Evolutionary conservation across 2,888 invertebrate species (phyloP).

Genomic region (Quadriops clusia): DNA sequence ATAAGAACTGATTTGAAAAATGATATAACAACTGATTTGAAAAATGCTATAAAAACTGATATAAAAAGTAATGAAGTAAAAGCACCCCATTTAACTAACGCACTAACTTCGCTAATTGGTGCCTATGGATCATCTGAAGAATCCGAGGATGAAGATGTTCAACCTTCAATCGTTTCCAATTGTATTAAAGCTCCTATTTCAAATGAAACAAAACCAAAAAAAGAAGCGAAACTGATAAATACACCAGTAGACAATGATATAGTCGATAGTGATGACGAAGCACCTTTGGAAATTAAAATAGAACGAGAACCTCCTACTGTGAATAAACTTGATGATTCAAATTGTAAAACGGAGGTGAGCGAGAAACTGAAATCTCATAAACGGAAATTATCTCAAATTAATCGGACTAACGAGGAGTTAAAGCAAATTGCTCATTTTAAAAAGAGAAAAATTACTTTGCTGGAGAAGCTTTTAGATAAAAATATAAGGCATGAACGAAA

Average conservation of each 20-base stretch:
- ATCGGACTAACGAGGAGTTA: slow-evolving; percentile 16
- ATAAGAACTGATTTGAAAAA: no score
- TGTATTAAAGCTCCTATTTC: not conserved
- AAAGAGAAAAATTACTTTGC: slow-evolving; percentile 42
- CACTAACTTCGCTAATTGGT: slow-evolving; percentile 44
- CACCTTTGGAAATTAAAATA: slow-evolving; percentile 41
- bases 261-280: slow-evolving; percentile 35
- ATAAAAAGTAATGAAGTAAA: slow-evolving; percentile 14
- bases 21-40: slow-evolving; percentile 13
- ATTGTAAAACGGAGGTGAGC: slow-evolving; percentile 2
- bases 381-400: slow-evolving; percentile 18
- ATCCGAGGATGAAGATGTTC: slow-evolving; percentile 20
- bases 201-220: slow-evolving; percentile 7
- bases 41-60: slow-evolving; percentile 3
- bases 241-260: slow-evolving; percentile 1
- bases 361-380: slow-evolving; percentile 13
- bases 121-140: slow-evolving; percentile 47
- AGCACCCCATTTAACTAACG: slow-evolving; percentile 37
- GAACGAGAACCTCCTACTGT: slow-evolving; percentile 25
- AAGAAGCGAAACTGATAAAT: slow-evolving; percentile 1
- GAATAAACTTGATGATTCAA: slow-evolving; percentile 1
- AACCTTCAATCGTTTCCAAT: no score
- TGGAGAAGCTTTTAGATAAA: slow-evolving; percentile 58
- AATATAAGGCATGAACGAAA: slow-evolving; percentile 82
- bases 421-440: slow-evolving; percentile 15